Conservation (phyloP, 2,888 invertebrate species). For the Xestobium rufovillosum region DNA sequence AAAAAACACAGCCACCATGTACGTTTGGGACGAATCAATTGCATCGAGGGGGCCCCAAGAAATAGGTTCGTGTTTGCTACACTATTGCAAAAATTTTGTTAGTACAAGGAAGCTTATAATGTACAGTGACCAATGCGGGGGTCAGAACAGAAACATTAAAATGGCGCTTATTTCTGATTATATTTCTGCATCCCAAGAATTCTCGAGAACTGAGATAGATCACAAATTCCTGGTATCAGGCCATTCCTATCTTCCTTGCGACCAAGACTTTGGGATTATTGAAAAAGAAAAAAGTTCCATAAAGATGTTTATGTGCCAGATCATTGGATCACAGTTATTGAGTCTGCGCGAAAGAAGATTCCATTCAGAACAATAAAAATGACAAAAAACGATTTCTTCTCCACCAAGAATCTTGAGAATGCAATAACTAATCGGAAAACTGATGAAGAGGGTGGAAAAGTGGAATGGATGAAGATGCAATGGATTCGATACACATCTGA, state of each 20-base stretch:
- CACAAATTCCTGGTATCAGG: conserved; percentile 2
- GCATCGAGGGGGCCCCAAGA: too few species aligned
- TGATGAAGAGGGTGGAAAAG: conserved; percentile 10
- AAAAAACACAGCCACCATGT: too few species aligned
- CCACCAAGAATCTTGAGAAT: conserved; percentile 12
- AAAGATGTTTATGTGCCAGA: conserved; percentile 12
- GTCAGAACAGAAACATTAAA: too few species aligned
- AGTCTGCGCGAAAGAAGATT: conserved; percentile 7
- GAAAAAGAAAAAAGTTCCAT: conserved; percentile 10
- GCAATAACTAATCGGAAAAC: conserved; percentile 21
- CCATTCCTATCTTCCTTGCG: conserved; percentile 9
- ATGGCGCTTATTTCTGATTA: too few species aligned
- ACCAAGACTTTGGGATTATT: conserved; percentile 10
- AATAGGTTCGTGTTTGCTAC: too few species aligned
- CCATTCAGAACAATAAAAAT: conserved; percentile 16
- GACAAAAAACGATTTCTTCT: conserved; percentile 16
- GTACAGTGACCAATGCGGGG: too few species aligned
- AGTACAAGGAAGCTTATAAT: too few species aligned
- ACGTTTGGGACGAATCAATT: too few species aligned
- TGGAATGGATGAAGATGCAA: conserved; percentile 21
- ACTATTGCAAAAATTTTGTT: too few species aligned
- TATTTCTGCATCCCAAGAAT: too few species aligned
- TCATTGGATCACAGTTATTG: conserved; percentile 13
- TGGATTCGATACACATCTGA: too few species aligned
- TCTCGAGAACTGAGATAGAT: too few species aligned